Base-by-base conservation (phyloP, 1,140 invertebrate species). In the Zeugodacus cucurbitae region DNA sequence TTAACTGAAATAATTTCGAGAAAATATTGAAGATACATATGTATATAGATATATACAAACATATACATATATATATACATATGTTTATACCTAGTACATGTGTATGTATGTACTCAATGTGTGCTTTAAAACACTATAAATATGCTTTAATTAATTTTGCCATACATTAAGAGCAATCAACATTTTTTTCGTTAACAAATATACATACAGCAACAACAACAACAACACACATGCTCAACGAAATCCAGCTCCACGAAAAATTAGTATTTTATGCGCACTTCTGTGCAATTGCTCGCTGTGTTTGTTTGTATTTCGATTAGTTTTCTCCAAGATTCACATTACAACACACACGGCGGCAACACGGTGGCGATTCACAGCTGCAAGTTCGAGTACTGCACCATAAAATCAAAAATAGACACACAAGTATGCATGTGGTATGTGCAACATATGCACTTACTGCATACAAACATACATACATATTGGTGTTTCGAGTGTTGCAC, bases 361-460 rank as follows among this genome's bases (percentile, higher is more conserved):
- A 22, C 22, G n/a, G n/a, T n/a, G n/a, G 70, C 70, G 37, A n/a
- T 29, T 74, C n/a, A 48, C 74, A 82, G 74, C 41, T 82, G 74
- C 74, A 44, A 29, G 48, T 54, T 17, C n/a, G n/a, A 62, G 41
- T 82, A 82, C 41, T 26, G 44, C 41, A 82, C 74, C 74, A 82
- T 48, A 48, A 82, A 82, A 82, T 82, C 41, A 82, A 82, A 82
- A 82, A 82, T 82, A 82, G 74, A 82, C 74, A 17, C 22, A 44
- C 74, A 82, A 82, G 74, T 82, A 82, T 82, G 26, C 41, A 44
- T 82, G 74, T 48, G 74, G 74, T 41, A 82, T 82, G 74, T 82
- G 74, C 74, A 82, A 82, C 74, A 82, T 48, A 82, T 82, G 74
- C 22, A 26, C 34, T 74, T 74, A 41, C 67, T 74, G 4, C 44